Evolutionary conservation across 2,113 vertebrate species (phyloP).

Genomic region (Brachyistius frenatus): DNA sequence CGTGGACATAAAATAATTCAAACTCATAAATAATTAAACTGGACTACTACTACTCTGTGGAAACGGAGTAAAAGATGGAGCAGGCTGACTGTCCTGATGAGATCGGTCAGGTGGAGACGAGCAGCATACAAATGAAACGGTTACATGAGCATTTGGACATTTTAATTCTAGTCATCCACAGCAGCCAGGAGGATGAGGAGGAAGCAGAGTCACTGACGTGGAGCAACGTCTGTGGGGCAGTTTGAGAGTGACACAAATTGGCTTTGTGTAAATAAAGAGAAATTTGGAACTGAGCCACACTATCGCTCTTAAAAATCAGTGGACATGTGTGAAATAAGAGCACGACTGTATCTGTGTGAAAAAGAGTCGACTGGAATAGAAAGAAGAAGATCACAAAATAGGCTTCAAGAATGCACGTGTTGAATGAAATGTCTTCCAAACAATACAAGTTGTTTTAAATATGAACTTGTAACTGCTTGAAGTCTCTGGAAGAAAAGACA

Average conservation of each 20-base stretch:
- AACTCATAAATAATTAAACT: too few relatives aligned
- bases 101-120: background rate
- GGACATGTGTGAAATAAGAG: background rate
- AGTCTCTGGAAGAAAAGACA: background rate
- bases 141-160: background rate
- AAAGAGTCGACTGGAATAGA: background rate
- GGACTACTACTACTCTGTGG: too few relatives aligned
- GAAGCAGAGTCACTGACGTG: background rate
- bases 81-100: background rate
- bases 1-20: too few relatives aligned
- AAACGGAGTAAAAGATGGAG: too few relatives aligned
- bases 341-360: background rate
- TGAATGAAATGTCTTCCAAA: background rate
- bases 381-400: background rate
- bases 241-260: background rate
- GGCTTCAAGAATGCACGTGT: background rate
- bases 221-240: background rate
- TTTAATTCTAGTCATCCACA: background rate
- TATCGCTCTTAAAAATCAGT: background rate
- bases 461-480: background rate
- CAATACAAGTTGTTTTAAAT: slow-evolving; percentile 6
- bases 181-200: background rate
- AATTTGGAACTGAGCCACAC: background rate
- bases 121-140: background rate
- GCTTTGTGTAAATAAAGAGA: background rate